Evolutionary conservation across 2,797 vertebrate genomes (phyloP), one percentile per base, ranked within the genome.

Genomic region (Pachyuromys duprasi): DNA sequence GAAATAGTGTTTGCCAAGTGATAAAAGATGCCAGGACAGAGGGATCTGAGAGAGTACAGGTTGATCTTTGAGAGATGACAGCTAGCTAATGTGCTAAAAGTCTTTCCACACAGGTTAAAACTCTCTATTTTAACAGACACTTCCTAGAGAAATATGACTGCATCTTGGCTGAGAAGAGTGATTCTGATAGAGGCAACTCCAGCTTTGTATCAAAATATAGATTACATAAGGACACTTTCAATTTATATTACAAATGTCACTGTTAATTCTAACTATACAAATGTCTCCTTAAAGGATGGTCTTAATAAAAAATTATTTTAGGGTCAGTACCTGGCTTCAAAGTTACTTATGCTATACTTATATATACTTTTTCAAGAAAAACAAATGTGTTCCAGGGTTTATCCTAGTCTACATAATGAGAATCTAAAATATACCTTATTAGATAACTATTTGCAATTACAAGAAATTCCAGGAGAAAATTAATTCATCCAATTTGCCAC

Each of bases 21-120:
- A 86, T 11, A 20, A 63, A 92, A 95, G 36, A 26, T 89, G 12
- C 62, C 72, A 94, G 53, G 70, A 93, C 31, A 93, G 28, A 93
- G 8, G 53, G 42, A 93, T 89, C 65, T 97, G 65, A 91, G 89
- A 87, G 63, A 89, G 86, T 70, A 96, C 83, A 97, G 33, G 39
- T 22, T 33, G 20, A 96, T 96, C 72, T 96, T 86, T 95, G 83
- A 89, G 79, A 95, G 79, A 33, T 95, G 75, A 95, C 89, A 95
- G 24, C 33, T 87, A 95, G 80, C 45, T 91, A 96, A 96, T 93
- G 62, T 87, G 83, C 80, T 69, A 95, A 93, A 93, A 80, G 79
- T 80, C 55, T 95, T 86, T 70, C 60, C 65, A 95, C 67, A 49
- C n/a, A 87, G 76, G 82, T 95, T 81, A 89, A 87, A 96, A 95